Base-by-base conservation (phyloP, 2,113 vertebrate genomes). In the Burhinus bistriatus region DNA sequence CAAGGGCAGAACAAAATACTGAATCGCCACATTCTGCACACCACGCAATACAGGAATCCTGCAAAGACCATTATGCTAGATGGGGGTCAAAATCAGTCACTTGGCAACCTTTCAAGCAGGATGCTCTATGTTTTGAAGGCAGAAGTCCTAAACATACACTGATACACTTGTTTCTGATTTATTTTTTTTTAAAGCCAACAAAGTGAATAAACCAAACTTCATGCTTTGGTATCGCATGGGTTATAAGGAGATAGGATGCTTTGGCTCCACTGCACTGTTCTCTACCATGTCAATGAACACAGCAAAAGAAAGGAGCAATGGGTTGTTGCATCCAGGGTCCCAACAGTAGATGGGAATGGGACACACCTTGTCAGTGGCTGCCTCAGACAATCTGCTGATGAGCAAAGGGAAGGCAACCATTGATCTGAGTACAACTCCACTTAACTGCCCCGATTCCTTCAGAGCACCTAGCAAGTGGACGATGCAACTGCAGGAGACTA, bases 211-310 rank as follows among this genome's bases (percentile, higher is more conserved):
- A 92, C 25, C 25, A 89, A 81, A 79, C 32, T 51, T 75, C 11
- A 12, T 23, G 47, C 55, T 59, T 58, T 6, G 9, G 11, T 40
- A 47, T 30, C 9, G 3, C 6, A 12, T 2, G 36, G 54, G 55
- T 61, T 27, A 79, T 18, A 18, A 66, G 40, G 34, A 82, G 34
- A 58, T 2, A 2, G 6, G 73, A 38, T 54, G 27, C 23, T 62
- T 47, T 78, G 73, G 69, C 78, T 83, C n/a, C 27, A 11, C 19
- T 57, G 26, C 29, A 25, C 47, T 62, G 57, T 17, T 47, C 47
- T 62, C 66, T 27, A 29, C 38, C 44, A 45, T 0, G 7, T 11
- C 55, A 61, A 5, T 0, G 0, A 72, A 42, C n/a, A 21, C 45
- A 42, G 40, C 0, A 2, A 20, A 52, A 81, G 69, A 36, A 36